Conservation (phyloP, 2,888 invertebrate species). For the Hydraecia micacea region DNA sequence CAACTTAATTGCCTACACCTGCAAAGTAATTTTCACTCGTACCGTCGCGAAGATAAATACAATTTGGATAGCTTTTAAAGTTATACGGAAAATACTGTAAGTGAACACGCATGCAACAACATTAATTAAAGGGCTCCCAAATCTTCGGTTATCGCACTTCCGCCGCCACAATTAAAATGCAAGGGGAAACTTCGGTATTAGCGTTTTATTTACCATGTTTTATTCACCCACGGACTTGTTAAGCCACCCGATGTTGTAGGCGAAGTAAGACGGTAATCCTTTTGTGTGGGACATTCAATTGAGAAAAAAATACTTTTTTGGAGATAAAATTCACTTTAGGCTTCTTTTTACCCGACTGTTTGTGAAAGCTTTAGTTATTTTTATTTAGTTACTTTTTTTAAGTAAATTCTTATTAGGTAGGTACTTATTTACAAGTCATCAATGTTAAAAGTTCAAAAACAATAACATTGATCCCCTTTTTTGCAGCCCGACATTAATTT, state of each 20-base stretch:
- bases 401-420: neutral
- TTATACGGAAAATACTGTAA: conserved; percentile 78
- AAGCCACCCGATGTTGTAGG: conserved; percentile 42
- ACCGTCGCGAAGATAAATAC: conserved; percentile 68
- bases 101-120: conserved; percentile 86
- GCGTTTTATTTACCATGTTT: conserved; percentile 76
- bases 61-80: conserved; percentile 75
- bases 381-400: neutral
- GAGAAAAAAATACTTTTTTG: neutral
- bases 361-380: neutral
- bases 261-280: conserved; percentile 26
- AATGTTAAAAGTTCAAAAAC: conserved; percentile 1
- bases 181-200: conserved; percentile 83
- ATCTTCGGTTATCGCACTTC: conserved; percentile 88
- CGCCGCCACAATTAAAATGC: conserved; percentile 87
- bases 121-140: conserved; percentile 89
- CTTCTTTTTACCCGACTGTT: neutral
- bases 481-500: conserved; percentile 40
- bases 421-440: neutral
- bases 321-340: conserved; percentile 8
- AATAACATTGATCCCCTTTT: conserved; percentile 20
- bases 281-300: conserved; percentile 29
- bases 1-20: conserved; percentile 69
- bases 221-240: conserved; percentile 69
- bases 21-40: conserved; percentile 63